Percentiles rank a stretch among this genome's conserved stretches.
Conservation (phyloP, 2,113 vertebrate species). For the Cephalopholis sonnerati region DNA sequence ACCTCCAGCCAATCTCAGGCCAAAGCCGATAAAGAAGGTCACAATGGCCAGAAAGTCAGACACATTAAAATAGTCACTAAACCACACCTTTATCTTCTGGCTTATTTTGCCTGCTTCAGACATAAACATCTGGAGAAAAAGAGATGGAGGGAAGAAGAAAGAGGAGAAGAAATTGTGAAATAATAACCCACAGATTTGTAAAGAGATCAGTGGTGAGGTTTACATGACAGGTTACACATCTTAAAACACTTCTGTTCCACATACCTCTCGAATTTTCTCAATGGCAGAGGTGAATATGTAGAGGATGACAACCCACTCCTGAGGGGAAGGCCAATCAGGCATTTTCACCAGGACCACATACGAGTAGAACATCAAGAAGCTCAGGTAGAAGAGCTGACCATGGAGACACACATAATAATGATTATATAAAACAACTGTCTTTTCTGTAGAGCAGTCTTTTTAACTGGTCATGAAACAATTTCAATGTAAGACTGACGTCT, state of each 20-base stretch:
- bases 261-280: constrained; percentile 97
- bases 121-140: constrained; percentile 93
- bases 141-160: background rate
- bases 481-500: too few species aligned
- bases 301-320: constrained; percentile 98
- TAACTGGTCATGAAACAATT: too few species aligned
- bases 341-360: constrained; percentile 97
- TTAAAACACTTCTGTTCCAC: background rate
- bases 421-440: background rate
- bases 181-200: background rate
- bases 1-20: constrained; percentile 90
- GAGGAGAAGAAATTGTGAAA: background rate
- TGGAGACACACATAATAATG: background rate
- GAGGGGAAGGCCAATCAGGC: constrained; percentile 88
- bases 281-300: constrained; percentile 98
- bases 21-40: constrained; percentile 96
- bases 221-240: background rate
- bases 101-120: constrained; percentile 98
- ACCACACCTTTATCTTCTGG: constrained; percentile 99
- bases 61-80: constrained; percentile 96
- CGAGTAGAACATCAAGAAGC: constrained; percentile 97
- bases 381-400: constrained; percentile 93
- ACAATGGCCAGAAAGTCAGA: constrained; percentile 96
- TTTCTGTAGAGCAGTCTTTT: too few species aligned
- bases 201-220: background rate